Base-by-base conservation (phyloP, 2,113 vertebrate species). In the Actinemys pallida region DNA sequence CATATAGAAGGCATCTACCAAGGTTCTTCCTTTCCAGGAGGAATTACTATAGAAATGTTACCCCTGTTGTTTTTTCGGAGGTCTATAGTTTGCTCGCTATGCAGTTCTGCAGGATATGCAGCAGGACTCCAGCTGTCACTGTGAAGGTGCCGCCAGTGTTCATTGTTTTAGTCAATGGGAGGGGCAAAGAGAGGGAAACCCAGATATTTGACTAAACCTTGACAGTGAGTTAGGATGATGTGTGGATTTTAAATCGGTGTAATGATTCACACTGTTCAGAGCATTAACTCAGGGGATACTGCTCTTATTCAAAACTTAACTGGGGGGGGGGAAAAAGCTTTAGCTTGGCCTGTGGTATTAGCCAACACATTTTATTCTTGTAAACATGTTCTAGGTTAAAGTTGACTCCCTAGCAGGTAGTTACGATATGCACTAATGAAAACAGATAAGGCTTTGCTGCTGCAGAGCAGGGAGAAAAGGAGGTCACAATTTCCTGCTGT, bases 341-440 rank as follows among this genome's bases (percentile, higher is more conserved):
- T 83, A 89, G 49, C 65, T 93, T 81, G 56, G 19, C 49, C 45
- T 69, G 54, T 2, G 1, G 24, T 86, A n/a, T 45, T 78, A 85
- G 50, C 11, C 84, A 69, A 86, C 1, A 3, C 24, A n/a, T 54
- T 9, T 16, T 86, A 16, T 84, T 76, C 52, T 90, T 89, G 79
- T 91, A 95, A 93, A 93, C 72, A 65, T n/a, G 17, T n/a, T 76
- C 65, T 50, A 83, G 76, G 81, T 90, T 81, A 95, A 95, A 90
- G 42, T 1, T 72, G 5, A 86, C 92, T 93, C 79, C 53, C 52
- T 72, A 24, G 54, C 86, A 93, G 75, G 87, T 95, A 87, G 25
- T 29, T 91, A 54, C 78, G 72, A 14, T 19, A 89, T 49, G 75
- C 16, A 35, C 87, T 88, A 80, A 84, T 72, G 81, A 88, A 93